phyloP scores from a whole-genome alignment of 2,888 invertebrate genomes.

The Caenorhabditis japonica region DNA sequence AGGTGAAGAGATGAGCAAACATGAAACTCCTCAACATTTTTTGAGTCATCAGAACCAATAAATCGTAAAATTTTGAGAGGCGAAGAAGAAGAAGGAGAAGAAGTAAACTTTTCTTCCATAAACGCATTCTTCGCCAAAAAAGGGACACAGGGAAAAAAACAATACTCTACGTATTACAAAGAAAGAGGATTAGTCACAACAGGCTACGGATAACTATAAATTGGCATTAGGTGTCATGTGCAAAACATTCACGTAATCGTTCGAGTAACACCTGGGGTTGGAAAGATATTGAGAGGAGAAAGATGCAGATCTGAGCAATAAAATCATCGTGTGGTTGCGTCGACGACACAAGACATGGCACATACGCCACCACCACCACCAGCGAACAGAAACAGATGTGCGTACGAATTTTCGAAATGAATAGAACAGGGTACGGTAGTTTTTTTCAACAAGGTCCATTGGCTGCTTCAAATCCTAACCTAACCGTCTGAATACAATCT shows the following conservation, averaged over 20 bases:
- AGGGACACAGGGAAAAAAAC: slow-evolving; percentile 3
- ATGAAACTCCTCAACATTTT: background rate
- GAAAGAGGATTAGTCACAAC: no score
- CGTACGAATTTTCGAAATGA: slow-evolving; percentile 13
- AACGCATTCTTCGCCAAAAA: slow-evolving; percentile 8
- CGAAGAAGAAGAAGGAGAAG: no score
- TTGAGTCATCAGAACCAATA: slow-evolving; percentile 38
- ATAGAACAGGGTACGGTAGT: no score
- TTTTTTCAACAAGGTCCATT: no score
- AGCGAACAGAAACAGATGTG: slow-evolving; percentile 41
- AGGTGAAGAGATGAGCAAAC: slow-evolving; percentile 1
- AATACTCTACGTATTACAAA: no score
- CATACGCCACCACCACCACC: no score
- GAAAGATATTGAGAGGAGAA: no score
- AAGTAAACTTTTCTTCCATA: slow-evolving; percentile 2
- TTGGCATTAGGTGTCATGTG: slow-evolving; percentile 30
- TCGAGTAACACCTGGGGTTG: slow-evolving; percentile 17
- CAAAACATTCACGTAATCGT: slow-evolving; percentile 31
- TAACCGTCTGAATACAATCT: no score
- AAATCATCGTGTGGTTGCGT: slow-evolving; percentile 19
- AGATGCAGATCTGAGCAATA: slow-evolving; percentile 10
- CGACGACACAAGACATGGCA: background rate
- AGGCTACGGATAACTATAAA: slow-evolving; percentile 13
- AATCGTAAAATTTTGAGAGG: slow-evolving; percentile 29
- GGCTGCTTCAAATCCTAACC: no score